Percentiles rank a stretch among this genome's conserved stretches.
phyloP scores from a whole-genome alignment of 2,113 vertebrate genomes.

The Oncorhynchus tshawytscha region DNA sequence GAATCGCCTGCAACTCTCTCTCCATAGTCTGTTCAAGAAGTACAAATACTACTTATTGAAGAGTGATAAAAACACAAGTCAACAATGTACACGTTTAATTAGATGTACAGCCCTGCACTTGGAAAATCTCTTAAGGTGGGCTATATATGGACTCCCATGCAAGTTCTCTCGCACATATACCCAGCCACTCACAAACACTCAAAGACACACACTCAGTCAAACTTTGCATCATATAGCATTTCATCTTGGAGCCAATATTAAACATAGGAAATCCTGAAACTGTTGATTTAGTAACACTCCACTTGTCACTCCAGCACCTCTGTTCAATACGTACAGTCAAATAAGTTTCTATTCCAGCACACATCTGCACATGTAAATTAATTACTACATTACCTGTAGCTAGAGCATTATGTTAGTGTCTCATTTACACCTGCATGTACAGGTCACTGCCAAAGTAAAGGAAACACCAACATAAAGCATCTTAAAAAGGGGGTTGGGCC shows the following conservation, averaged over 20 bases:
- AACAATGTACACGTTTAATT: not conserved
- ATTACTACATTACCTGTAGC: slow-evolving; percentile 25
- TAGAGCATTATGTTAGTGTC: not conserved
- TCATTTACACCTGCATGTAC: slow-evolving; percentile 34
- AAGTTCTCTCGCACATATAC: not conserved
- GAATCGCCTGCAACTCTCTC: not conserved
- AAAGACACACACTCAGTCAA: not conserved
- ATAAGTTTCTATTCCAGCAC: slow-evolving; percentile 2
- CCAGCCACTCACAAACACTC: slow-evolving; percentile 4
- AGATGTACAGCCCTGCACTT: not conserved
- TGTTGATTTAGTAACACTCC: slow-evolving; percentile 15
- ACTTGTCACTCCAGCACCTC: slow-evolving; percentile 2
- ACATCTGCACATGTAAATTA: slow-evolving; percentile 27
- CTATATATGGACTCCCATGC: not conserved
- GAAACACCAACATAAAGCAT: slow-evolving; percentile 4
- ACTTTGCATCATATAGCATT: slow-evolving; percentile 13
- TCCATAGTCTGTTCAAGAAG: not conserved
- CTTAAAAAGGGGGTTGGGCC: too few relatives aligned
- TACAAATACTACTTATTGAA: slow-evolving; percentile 20
- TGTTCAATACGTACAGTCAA: too few relatives aligned
- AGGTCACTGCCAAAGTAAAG: not conserved
- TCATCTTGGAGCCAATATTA: slow-evolving; percentile 15
- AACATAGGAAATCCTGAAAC: slow-evolving; percentile 16
- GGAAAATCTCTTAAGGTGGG: not conserved
- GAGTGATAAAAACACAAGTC: slow-evolving; percentile 10